Base-by-base conservation (phyloP, 2,797 vertebrate species). In the Brachymystax lenok region DNA sequence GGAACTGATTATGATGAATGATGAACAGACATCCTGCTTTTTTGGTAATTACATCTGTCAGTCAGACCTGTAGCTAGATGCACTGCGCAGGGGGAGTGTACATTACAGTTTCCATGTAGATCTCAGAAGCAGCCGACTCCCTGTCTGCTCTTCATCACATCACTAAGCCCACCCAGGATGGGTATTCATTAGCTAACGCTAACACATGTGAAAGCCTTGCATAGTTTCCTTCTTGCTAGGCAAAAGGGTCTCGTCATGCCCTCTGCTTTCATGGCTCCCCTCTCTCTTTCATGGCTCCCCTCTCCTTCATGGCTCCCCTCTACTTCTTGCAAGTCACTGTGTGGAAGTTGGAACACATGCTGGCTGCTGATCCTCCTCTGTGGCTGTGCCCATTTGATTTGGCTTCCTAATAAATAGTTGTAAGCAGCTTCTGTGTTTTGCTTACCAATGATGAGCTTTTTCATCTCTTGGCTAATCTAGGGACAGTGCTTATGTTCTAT, bases 401-500 rank as follows among this genome's bases (percentile, higher is more conserved):
- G 86, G 86, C 84, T 88, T 84, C 80, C 75, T 86, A 85, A 87
- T 88, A 83, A 89, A 88, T 79, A 67, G 85, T 78, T 80, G 74
- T 77, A 66, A 78, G 27, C 24, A 14, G 83, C 83, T 50, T 82
- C 81, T 46, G 71, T 86, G 76, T 81, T 74, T 82, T 83, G 83
- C 81, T 82, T 85, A 88, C 87, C 83, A 79, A 88, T 76, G 73
- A 74, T 83, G 88, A 83, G 85, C 80, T 80, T 66, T 71, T 81
- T 71, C 50, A 69, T 83, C 82, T 68, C 77, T 46, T 84, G 74
- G 27, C 2, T 30, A 14, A 16, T 30, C 27, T n/a, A 59, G 56
- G 56, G 56, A 79, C 84, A 74, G 77, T 61, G 68, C 83, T 84
- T 5, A 35, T 0, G 17, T 56, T 52, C 80, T 77, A 70, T 74